These are phyloP conservation scores for Ispidina lecontei DNA, from an alignment of 2,797 vertebrate genomes.

Conservation along the genomic window DNA sequence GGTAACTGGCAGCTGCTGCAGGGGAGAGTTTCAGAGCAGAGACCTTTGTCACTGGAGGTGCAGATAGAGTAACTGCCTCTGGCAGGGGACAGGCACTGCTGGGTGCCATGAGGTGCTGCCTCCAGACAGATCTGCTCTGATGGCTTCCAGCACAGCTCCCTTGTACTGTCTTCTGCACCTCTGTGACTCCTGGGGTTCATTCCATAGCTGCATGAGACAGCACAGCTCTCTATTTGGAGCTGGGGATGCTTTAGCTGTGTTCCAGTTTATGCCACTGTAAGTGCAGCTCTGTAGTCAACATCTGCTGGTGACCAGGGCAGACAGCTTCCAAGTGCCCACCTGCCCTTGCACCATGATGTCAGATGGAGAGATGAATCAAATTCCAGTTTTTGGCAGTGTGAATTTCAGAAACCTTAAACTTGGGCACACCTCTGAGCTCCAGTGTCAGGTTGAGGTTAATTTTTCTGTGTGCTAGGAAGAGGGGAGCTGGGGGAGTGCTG, in stretches of 20 bases:
- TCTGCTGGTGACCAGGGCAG: background rate
- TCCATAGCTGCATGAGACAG: slow-evolving; percentile 5
- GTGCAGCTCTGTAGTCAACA: background rate
- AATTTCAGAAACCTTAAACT: background rate
- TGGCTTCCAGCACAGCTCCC: slow-evolving; percentile 28
- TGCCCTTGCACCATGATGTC: background rate
- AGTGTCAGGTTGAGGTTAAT: background rate
- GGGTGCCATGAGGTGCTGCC: background rate
- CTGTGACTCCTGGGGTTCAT: background rate
- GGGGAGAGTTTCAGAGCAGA: background rate
- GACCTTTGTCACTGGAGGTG: background rate
- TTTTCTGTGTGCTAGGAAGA: background rate
- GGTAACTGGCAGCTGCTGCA: background rate
- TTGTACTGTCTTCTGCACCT: background rate
- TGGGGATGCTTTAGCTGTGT: background rate
- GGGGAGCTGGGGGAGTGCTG: background rate
- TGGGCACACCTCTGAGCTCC: background rate
- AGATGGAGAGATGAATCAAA: background rate
- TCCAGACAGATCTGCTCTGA: background rate
- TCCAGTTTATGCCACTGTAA: background rate
- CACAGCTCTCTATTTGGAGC: background rate
- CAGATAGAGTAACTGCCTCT: background rate
- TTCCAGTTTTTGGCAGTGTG: background rate
- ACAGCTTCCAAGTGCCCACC: background rate
- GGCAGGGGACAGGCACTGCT: background rate